Conservation (phyloP, 2,113 vertebrate species). For the Anarhynchus alexandrinus region DNA sequence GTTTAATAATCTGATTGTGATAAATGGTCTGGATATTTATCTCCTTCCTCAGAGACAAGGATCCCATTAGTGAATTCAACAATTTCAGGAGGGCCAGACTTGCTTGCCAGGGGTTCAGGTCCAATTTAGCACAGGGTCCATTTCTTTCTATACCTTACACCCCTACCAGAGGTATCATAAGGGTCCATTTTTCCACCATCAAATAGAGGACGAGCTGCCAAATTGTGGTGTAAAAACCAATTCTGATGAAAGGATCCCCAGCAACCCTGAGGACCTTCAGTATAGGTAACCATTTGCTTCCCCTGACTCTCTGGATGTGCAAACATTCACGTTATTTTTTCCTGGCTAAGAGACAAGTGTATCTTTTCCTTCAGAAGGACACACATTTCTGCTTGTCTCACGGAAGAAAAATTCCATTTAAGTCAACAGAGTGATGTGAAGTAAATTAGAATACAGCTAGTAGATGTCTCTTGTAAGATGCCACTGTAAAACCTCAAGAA, state of each 20-base stretch:
- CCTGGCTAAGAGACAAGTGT: not conserved
- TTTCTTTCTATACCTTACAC: not conserved
- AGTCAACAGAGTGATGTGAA: not conserved
- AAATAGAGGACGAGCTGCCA: not conserved
- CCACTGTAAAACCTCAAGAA: not conserved
- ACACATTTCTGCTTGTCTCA: not conserved
- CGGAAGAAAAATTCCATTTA: not conserved
- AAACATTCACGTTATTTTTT: not conserved
- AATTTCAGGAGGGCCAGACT: not conserved
- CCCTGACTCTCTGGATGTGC: not conserved
- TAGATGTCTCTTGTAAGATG: not conserved
- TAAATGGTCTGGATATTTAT: conserved; percentile 29
- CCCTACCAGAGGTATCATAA: not conserved
- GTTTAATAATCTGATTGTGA: conserved; percentile 42
- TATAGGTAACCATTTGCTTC: not conserved
- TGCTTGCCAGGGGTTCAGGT: not conserved
- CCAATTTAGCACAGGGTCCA: not conserved
- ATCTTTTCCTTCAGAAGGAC: not conserved
- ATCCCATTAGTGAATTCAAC: conserved; percentile 25
- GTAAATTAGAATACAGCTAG: not conserved
- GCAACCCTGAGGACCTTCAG: not conserved
- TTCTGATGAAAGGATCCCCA: not conserved
- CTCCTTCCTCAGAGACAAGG: not conserved
- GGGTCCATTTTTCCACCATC: not conserved
- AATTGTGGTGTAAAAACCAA: not conserved